These are phyloP conservation scores for Butastur rufipennis DNA, from an alignment of 2,113 vertebrate genomes.

Conservation along the genomic window DNA sequence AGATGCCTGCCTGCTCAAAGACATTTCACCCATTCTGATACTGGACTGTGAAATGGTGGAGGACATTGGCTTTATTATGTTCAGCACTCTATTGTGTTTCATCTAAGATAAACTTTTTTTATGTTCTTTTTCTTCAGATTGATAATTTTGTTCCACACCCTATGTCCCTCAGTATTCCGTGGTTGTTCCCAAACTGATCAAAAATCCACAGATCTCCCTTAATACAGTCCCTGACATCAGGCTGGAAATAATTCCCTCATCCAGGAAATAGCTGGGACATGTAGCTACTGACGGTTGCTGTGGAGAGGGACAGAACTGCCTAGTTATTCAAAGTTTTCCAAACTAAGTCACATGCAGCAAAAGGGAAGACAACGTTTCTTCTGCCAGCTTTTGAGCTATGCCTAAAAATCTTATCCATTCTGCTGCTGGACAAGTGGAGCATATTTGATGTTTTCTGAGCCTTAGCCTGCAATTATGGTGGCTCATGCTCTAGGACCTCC, in stretches of 20 bases:
- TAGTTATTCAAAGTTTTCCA: constrained; percentile 21
- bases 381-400: background rate
- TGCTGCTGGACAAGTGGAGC: background rate
- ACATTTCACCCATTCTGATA: background rate
- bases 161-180: background rate
- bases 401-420: background rate
- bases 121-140: background rate
- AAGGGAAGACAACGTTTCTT: background rate
- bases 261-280: constrained; percentile 19
- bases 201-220: background rate
- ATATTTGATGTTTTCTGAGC: background rate
- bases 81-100: background rate
- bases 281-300: background rate
- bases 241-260: constrained; percentile 27
- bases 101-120: background rate
- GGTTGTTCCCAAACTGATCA: background rate
- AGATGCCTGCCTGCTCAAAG: background rate
- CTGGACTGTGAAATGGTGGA: background rate
- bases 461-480: background rate
- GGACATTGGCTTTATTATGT: background rate
- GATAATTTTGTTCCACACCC: background rate
- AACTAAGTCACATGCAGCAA: background rate
- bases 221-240: background rate
- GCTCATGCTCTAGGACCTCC: fast-evolving
- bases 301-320: background rate